Conservation (phyloP, 2,113 vertebrate genomes). For the Gambusia holbrooki region DNA sequence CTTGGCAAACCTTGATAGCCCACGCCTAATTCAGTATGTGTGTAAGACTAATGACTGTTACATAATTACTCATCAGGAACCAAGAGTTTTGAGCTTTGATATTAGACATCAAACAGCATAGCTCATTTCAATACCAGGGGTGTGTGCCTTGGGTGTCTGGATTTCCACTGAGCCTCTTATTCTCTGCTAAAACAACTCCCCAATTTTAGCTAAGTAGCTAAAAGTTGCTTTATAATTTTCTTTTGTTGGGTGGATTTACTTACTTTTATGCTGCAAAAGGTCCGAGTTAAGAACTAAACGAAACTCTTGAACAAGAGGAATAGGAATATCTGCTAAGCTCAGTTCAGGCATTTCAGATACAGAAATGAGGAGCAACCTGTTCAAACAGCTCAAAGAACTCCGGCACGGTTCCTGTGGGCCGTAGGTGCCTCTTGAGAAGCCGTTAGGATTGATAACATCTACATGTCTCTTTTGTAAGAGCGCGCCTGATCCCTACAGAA, state of each 20-base stretch:
- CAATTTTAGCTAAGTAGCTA: neutral
- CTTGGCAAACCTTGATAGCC: neutral
- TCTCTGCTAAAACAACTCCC: neutral
- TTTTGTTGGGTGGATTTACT: neutral
- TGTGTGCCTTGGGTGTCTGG: neutral
- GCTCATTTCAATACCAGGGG: neutral
- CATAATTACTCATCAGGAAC: neutral
- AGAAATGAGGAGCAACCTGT: neutral
- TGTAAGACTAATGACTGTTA: neutral
- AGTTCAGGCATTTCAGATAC: neutral
- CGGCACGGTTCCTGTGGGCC: neutral
- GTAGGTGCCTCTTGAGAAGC: slow-evolving; percentile 4
- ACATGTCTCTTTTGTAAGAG: slow-evolving; percentile 44
- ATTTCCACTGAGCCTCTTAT: neutral
- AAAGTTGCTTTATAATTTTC: neutral
- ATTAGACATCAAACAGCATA: neutral
- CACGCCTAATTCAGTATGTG: neutral
- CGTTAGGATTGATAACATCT: slow-evolving; percentile 44
- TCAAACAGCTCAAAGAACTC: neutral
- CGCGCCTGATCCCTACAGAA: slow-evolving; percentile 52
- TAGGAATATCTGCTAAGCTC: neutral
- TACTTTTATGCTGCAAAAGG: neutral
- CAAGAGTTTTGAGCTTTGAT: neutral
- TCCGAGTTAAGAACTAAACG: too few species aligned
- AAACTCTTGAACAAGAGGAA: neutral